Percentiles rank a stretch among this genome's conserved stretches.
Conservation (phyloP, 2,113 vertebrate genomes). For the Ptyas mucosa region DNA sequence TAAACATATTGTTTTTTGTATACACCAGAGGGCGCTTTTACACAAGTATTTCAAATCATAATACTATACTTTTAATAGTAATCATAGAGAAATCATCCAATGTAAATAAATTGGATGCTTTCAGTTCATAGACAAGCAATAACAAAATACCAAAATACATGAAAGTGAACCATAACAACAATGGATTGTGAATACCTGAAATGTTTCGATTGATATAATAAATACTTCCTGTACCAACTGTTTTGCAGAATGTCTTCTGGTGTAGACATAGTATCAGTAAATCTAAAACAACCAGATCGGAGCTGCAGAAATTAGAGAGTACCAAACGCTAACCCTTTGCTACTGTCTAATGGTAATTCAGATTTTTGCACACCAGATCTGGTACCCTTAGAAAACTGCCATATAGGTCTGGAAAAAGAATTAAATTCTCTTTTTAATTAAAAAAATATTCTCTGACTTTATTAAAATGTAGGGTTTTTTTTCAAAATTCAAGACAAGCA, state of each 20-base stretch:
- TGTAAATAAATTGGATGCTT: background rate
- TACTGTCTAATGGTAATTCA: background rate
- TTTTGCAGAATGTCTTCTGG: background rate
- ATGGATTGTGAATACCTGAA: background rate
- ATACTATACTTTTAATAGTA: background rate
- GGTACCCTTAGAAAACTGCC: background rate
- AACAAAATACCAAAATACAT: background rate
- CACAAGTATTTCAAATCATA: background rate
- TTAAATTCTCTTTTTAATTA: background rate
- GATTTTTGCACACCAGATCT: background rate
- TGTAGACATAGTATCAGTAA: background rate
- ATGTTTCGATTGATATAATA: conserved; percentile 6
- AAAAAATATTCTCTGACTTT: background rate
- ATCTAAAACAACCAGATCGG: background rate
- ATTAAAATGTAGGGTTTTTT: background rate
- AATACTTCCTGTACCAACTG: background rate
- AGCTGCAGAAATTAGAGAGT: background rate
- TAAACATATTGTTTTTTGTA: background rate
- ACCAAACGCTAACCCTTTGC: background rate
- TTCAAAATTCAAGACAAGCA: background rate
- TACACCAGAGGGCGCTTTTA: conserved; percentile 65
- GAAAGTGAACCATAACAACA: conserved; percentile 9
- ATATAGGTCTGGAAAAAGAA: background rate
- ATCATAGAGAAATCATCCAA: background rate
- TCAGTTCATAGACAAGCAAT: background rate